These are phyloP conservation scores for Erinaceus europaeus DNA, from an alignment of 2,113 vertebrate species.

Conservation along the genomic window DNA sequence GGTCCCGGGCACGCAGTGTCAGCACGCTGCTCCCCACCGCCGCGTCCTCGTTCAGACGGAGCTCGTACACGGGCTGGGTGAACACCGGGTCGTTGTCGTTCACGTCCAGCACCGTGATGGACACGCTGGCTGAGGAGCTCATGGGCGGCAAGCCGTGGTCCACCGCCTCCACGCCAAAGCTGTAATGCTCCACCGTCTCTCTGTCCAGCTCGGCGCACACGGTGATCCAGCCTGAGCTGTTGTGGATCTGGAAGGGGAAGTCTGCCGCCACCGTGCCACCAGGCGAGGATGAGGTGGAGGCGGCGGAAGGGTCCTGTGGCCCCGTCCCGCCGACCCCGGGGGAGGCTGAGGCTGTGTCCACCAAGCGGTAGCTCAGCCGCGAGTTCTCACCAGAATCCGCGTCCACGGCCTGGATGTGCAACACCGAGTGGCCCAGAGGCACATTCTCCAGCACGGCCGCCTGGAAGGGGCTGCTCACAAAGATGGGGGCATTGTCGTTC, in stretches of 20 bases:
- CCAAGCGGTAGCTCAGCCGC: slow-evolving; percentile 90
- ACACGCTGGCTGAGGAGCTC: slow-evolving; percentile 95
- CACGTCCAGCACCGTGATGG: slow-evolving; percentile 93
- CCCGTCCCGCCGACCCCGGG: fast-evolving
- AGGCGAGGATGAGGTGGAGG: no score
- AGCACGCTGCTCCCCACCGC: slow-evolving; percentile 94
- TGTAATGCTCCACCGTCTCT: slow-evolving; percentile 91
- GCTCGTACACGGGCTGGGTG: slow-evolving; percentile 91
- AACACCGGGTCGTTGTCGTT: slow-evolving; percentile 96
- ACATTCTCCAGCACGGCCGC: slow-evolving; percentile 94
- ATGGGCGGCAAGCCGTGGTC: slow-evolving; percentile 90
- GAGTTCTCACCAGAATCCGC: slow-evolving; percentile 93
- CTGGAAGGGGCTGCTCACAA: slow-evolving; percentile 98
- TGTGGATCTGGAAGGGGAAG: slow-evolving; percentile 95
- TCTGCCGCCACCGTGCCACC: no score
- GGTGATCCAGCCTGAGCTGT: slow-evolving; percentile 96
- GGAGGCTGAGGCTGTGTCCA: slow-evolving; percentile 73
- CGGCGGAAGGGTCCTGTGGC: no score
- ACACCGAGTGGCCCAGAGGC: slow-evolving; percentile 91
- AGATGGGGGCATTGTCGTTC: slow-evolving; percentile 97
- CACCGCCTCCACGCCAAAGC: slow-evolving; percentile 93
- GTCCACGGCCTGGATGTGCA: slow-evolving; percentile 96
- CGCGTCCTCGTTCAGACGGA: slow-evolving; percentile 95
- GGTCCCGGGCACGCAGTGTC: slow-evolving; percentile 90
- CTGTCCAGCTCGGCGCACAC: slow-evolving; percentile 91